Percentiles rank a stretch among this genome's conserved stretches.
Conservation (phyloP, 1,140 invertebrate species). For the Heliconius hermathena region DNA sequence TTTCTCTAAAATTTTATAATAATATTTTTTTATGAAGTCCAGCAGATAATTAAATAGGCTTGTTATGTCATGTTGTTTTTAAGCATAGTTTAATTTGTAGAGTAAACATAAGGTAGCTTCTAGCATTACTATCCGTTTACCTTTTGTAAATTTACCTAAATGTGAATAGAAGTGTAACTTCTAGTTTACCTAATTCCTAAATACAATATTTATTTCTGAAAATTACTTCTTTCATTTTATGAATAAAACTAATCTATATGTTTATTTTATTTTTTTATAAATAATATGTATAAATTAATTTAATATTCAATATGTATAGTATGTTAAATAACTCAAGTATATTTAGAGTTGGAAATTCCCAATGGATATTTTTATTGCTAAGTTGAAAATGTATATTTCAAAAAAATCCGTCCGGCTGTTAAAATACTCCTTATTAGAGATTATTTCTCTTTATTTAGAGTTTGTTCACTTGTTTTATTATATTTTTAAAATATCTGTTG, state of each 20-base stretch:
- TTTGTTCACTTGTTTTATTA: neutral
- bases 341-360: neutral
- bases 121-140: neutral
- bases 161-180: neutral
- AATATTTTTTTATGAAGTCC: neutral
- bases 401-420: neutral
- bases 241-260: neutral
- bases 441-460: neutral
- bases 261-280: no score
- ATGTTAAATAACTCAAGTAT: neutral
- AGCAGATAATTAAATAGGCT: neutral
- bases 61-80: neutral
- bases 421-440: neutral
- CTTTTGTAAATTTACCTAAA: neutral
- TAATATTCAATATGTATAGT: no score
- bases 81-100: neutral
- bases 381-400: neutral
- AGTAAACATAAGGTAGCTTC: neutral
- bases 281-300: no score
- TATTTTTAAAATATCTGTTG: no score
- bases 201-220: conserved; percentile 1
- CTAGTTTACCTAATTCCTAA: neutral
- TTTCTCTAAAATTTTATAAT: neutral
- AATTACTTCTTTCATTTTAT: neutral
- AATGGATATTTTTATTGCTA: neutral